Evolutionary conservation across 2,113 vertebrate genomes (phyloP).

Genomic region (Falco punctatus): DNA sequence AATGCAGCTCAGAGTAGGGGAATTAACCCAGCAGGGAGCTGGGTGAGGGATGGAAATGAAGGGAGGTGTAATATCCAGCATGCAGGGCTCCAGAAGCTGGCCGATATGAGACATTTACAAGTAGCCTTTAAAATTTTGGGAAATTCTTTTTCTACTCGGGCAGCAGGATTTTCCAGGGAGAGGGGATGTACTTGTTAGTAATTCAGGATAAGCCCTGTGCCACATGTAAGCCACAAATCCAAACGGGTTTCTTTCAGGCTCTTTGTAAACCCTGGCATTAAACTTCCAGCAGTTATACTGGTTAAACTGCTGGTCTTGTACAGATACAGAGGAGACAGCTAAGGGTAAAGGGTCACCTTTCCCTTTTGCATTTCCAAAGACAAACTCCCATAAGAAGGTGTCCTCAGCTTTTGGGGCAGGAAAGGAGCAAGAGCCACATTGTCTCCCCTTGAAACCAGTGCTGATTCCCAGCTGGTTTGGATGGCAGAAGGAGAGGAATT

Average conservation of each 20-base stretch:
- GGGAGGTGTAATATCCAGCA: background rate
- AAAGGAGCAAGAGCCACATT: background rate
- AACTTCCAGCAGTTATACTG: background rate
- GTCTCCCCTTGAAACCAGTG: background rate
- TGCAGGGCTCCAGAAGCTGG: background rate
- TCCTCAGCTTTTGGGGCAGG: background rate
- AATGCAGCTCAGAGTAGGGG: background rate
- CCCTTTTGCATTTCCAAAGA: background rate
- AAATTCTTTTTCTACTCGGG: background rate
- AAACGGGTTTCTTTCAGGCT: background rate
- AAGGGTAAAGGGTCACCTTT: background rate
- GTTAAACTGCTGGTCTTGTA: background rate
- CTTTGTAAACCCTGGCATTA: background rate
- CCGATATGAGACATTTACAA: background rate
- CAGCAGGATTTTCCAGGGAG: background rate
- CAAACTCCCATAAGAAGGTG: background rate
- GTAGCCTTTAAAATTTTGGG: background rate
- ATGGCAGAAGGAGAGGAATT: background rate
- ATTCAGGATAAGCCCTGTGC: fast-evolving
- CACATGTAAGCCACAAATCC: background rate
- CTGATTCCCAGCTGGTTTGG: background rate
- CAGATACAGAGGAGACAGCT: background rate
- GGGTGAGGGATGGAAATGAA: background rate
- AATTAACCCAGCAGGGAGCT: constrained; percentile 13
- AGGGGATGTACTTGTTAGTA: background rate